Evolutionary conservation across 1,140 invertebrate species (phyloP).

Genomic region (Drosophila fuyamai): DNA sequence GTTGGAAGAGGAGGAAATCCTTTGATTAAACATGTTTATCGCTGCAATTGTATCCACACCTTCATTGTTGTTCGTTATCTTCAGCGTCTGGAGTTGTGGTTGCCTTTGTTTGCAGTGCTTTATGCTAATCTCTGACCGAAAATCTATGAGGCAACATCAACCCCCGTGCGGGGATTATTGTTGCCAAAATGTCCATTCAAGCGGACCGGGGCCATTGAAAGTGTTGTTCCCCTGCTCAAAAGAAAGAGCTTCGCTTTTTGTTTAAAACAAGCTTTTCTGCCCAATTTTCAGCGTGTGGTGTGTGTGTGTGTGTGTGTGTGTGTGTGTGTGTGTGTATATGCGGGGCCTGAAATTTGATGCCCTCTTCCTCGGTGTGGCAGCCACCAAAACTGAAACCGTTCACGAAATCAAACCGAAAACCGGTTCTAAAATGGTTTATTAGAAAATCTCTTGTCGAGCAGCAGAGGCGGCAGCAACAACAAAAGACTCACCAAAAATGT

Average conservation of each 20-base stretch:
- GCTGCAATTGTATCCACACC: conserved; percentile 51
- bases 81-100: conserved; percentile 64
- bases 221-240: conserved; percentile 61
- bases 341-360: conserved; percentile 79
- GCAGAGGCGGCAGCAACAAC: conserved; percentile 35
- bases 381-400: conserved; percentile 69
- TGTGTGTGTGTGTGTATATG: conserved; percentile 29
- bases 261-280: conserved; percentile 79
- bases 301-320: no score
- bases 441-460: conserved; percentile 73
- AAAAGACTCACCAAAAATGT: conserved; percentile 62
- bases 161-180: conserved; percentile 47
- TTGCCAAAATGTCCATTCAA: conserved; percentile 64
- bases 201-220: conserved; percentile 67
- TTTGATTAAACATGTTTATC: conserved; percentile 55
- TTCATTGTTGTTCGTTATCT: conserved; percentile 67
- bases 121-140: conserved; percentile 77
- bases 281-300: conserved; percentile 34
- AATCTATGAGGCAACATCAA: conserved; percentile 64
- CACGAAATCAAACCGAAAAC: conserved; percentile 70
- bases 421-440: conserved; percentile 80
- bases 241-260: conserved; percentile 75
- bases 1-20: conserved; percentile 20
- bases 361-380: conserved; percentile 48
- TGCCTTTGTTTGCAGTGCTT: conserved; percentile 61